A percentile compares a stretch with the other conserved stretches of the same genome.
phyloP scores from a whole-genome alignment of 2,113 vertebrate species.

The Vicugna pacos region DNA sequence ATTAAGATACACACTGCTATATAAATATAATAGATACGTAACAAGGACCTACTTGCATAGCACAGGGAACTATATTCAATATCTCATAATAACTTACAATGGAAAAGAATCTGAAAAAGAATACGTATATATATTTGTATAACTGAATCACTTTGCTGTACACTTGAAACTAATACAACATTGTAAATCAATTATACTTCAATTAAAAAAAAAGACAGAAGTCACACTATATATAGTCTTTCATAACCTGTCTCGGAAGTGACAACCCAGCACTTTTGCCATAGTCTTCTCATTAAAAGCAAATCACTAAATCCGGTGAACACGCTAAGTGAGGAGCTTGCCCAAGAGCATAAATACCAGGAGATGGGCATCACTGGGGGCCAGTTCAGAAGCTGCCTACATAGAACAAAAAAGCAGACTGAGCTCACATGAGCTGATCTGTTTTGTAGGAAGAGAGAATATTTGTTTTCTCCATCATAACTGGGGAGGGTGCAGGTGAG shows the following conservation, averaged over 20 bases:
- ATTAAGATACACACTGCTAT: not conserved
- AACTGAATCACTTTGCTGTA: not conserved
- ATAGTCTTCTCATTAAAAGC: not conserved
- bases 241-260: not conserved
- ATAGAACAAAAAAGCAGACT: not conserved
- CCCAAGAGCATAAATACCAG: accelerated
- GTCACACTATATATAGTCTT: not conserved
- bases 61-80: not conserved
- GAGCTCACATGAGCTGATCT: not conserved
- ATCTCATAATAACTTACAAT: not conserved
- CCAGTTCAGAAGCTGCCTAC: not conserved
- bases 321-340: not conserved
- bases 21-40: not conserved
- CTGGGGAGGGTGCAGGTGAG: not conserved
- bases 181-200: not conserved
- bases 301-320: not conserved
- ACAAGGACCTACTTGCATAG: no score
- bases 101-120: not conserved
- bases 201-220: not conserved
- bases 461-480: not conserved
- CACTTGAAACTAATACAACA: not conserved
- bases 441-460: not conserved
- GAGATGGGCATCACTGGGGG: not conserved
- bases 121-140: not conserved
- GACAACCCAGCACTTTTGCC: not conserved